Evolutionary conservation across 2,113 vertebrate genomes (phyloP).

Genomic region (Ia io): DNA sequence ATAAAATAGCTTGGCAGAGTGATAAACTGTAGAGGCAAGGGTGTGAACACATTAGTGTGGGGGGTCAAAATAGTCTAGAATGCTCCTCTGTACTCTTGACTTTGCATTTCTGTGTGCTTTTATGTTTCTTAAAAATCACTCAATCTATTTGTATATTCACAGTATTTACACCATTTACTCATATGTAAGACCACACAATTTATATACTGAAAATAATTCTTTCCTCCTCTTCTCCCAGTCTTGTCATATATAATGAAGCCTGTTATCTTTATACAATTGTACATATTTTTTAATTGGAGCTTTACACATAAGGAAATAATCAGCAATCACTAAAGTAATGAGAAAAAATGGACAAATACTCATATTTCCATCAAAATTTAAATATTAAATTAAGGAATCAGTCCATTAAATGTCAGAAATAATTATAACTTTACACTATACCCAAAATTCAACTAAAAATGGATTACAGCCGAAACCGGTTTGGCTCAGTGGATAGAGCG

Average conservation of each 20-base stretch:
- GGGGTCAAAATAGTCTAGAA: neutral
- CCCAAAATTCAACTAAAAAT: neutral
- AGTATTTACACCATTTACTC: neutral
- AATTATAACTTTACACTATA: neutral
- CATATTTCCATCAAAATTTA: neutral
- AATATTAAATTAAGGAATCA: neutral
- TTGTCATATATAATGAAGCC: neutral
- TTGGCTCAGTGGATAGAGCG: too few species aligned
- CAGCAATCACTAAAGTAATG: neutral
- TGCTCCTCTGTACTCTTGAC: neutral
- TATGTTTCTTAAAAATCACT: neutral
- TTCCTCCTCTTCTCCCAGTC: neutral
- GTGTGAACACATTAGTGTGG: neutral
- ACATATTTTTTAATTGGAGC: neutral
- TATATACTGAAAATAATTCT: neutral
- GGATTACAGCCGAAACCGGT: too few species aligned
- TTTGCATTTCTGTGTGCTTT: neutral
- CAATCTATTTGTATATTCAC: neutral
- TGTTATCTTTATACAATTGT: neutral
- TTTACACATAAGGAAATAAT: neutral
- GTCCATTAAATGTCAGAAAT: neutral
- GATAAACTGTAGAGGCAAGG: slow-evolving; percentile 59
- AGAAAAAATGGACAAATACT: neutral
- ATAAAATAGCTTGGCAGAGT: slow-evolving; percentile 52
- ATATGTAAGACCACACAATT: neutral